phyloP scores from a whole-genome alignment of 1,140 invertebrate species.

The Platyscapa corneri region DNA sequence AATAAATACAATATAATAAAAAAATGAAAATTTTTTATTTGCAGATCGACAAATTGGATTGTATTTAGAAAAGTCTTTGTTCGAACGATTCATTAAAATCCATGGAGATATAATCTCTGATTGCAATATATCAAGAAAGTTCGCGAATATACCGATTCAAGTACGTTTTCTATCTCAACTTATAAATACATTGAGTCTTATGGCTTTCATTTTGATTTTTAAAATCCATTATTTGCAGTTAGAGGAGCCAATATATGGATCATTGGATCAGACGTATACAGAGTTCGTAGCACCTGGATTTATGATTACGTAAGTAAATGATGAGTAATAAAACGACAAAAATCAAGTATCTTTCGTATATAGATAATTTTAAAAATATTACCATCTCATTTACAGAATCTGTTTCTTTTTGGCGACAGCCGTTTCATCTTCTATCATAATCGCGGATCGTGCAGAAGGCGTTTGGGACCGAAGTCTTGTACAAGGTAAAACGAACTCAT shows the following conservation, averaged over 20 bases:
- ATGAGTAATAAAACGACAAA: background rate
- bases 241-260: slow-evolving; percentile 83
- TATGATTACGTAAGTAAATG: slow-evolving; percentile 78
- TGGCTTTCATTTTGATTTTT: background rate
- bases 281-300: slow-evolving; percentile 88
- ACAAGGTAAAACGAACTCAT: slow-evolving; percentile 73
- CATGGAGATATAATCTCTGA: slow-evolving; percentile 75
- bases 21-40: slow-evolving; percentile 49
- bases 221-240: slow-evolving; percentile 72
- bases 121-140: slow-evolving; percentile 76
- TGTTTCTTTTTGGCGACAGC: slow-evolving; percentile 87
- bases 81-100: slow-evolving; percentile 79
- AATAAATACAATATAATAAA: background rate
- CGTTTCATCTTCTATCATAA: slow-evolving; percentile 86
- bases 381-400: slow-evolving; percentile 75
- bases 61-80: slow-evolving; percentile 78
- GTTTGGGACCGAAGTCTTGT: slow-evolving; percentile 85
- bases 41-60: slow-evolving; percentile 83
- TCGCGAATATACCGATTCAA: slow-evolving; percentile 76
- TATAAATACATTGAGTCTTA: slow-evolving; percentile 9
- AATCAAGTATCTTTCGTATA: background rate
- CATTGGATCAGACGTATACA: slow-evolving; percentile 78
- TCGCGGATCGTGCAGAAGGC: slow-evolving; percentile 87
- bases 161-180: slow-evolving; percentile 54
- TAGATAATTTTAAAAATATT: background rate